Evolutionary conservation across 2,797 vertebrate genomes (phyloP), one percentile per base, ranked within the genome.

Genomic region (Denticeps clupeoides): DNA sequence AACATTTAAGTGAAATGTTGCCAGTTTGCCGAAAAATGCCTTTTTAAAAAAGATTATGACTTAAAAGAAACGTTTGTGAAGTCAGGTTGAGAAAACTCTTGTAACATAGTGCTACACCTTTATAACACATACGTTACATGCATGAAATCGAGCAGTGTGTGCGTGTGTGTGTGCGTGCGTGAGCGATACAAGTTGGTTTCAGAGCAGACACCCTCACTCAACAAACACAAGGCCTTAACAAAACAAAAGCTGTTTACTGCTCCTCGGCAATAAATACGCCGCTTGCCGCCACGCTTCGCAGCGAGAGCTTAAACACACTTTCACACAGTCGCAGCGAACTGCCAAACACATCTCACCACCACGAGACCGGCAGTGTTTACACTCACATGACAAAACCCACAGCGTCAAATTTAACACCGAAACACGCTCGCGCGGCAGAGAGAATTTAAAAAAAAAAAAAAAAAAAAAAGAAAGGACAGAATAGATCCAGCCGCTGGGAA

Each of bases 231-330:
- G 13, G 40, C 45, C 10, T 54, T 16, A 63, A 45, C 72, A 74
- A 75, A 76, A 65, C 62, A 62, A 29, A 56, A 63, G 61, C 71
- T 64, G 65, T 72, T 74, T 64, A n/a, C n/a, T n/a, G n/a, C n/a
- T n/a, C n/a, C n/a, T n/a, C n/a, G n/a, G n/a, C n/a, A n/a, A n/a
- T n/a, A n/a, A n/a, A n/a, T n/a, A n/a, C n/a, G 51, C 71, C 65
- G 62, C 63, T 64, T 60, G 59, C 64, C 68, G 69, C 46, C 49
- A 54, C 8, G 67, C 65, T 73, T 79, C 72, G 75, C 71, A 53
- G 64, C 11, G 22, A 51, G 24, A 64, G 41, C 48, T 54, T 60
- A 63, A 71, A 72, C 55, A 73, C 56, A 3, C 62, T 76, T 80
- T 77, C 71, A 78, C 61, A 55, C 55, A 4, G 55, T 58, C 31